A percentile compares a stretch with the other conserved stretches of the same genome.
These are phyloP conservation scores for Lordiphosa collinella DNA, from an alignment of 1,140 invertebrate species.

Conservation along the genomic window DNA sequence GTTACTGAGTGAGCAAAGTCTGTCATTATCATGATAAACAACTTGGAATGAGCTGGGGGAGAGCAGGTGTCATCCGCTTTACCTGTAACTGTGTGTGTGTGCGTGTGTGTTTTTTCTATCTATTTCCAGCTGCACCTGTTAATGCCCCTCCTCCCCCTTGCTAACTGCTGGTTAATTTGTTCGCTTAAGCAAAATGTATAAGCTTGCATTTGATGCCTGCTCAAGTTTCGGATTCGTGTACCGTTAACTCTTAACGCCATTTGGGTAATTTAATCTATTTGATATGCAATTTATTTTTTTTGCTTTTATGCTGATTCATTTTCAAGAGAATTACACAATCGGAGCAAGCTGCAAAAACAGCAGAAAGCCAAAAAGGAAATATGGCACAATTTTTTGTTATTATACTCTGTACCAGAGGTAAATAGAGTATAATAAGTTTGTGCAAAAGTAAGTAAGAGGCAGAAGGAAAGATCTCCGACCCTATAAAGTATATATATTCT, in stretches of 20 bases:
- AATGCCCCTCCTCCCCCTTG: too few species aligned
- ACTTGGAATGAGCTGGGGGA: constrained; percentile 17
- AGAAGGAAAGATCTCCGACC: too few species aligned
- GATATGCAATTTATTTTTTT: constrained; percentile 1
- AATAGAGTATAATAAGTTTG: too few species aligned
- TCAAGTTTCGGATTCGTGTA: constrained; percentile 32
- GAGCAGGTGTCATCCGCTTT: constrained; percentile 72
- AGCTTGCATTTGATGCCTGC: background rate
- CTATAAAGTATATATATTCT: too few species aligned
- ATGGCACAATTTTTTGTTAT: constrained; percentile 16
- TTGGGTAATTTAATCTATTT: constrained; percentile 43
- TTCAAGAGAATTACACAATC: constrained; percentile 51
- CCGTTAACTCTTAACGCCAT: constrained; percentile 49
- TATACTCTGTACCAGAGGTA: too few species aligned
- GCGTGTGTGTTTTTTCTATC: background rate
- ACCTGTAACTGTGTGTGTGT: background rate
- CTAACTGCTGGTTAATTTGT: too few species aligned
- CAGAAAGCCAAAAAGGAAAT: constrained; percentile 21
- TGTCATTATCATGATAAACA: constrained; percentile 67
- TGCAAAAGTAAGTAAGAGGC: too few species aligned
- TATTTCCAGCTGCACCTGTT: background rate
- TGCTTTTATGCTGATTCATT: constrained; percentile 64
- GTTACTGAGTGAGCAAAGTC: constrained; percentile 21
- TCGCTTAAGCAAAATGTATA: too few species aligned
- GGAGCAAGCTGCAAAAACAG: constrained; percentile 1